Percentiles rank a stretch among this genome's conserved stretches.
phyloP scores from a whole-genome alignment of 2,113 vertebrate genomes.

The Ceyx cyanopectus region DNA sequence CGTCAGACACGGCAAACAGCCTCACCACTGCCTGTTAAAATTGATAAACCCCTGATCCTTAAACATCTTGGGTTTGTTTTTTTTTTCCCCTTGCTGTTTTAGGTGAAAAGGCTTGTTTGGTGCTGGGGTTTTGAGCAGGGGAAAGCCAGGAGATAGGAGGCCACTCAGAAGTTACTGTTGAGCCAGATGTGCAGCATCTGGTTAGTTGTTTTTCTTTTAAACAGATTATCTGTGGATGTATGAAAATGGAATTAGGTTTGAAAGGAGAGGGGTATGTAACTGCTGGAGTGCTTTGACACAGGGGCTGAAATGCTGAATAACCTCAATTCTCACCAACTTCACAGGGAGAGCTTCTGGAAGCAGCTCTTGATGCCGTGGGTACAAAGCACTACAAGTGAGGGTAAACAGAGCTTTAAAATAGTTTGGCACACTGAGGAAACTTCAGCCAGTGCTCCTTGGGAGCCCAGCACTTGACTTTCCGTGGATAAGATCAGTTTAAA shows the following conservation, averaged over 20 bases:
- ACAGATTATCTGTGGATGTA: not conserved
- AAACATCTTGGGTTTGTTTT: not conserved
- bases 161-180: not conserved
- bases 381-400: constrained; percentile 48
- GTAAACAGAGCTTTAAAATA: constrained; percentile 65
- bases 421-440: constrained; percentile 35
- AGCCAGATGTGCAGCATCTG: not conserved
- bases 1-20: not conserved
- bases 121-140: not conserved
- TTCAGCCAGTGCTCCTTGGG: constrained; percentile 43
- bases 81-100: not conserved
- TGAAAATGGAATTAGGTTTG: not conserved
- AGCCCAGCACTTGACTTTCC: constrained; percentile 32
- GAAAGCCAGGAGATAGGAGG: not conserved
- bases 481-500: constrained; percentile 65
- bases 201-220: not conserved
- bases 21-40: not conserved
- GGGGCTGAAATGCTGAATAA: constrained; percentile 44
- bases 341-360: constrained; percentile 53
- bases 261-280: not conserved
- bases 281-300: not conserved
- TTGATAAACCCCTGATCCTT: not conserved
- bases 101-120: not conserved
- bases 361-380: constrained; percentile 31
- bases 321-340: not conserved